Conservation (phyloP, 2,888 invertebrate genomes). For the Imbricaverruca yamaguchii region DNA sequence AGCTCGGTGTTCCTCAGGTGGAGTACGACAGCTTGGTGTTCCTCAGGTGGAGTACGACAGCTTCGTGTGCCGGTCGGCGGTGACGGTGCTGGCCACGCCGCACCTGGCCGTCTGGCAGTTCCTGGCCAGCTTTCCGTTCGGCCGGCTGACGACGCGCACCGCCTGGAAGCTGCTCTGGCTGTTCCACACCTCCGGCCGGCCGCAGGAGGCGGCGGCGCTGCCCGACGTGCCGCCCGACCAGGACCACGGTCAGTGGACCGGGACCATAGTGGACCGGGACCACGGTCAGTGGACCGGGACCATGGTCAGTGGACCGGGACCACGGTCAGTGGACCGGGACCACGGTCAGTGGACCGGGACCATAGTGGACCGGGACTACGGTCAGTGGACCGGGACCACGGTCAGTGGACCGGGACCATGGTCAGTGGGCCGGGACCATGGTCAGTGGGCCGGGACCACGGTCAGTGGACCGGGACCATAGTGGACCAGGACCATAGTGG, state of each 20-base stretch:
- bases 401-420: too few relatives aligned
- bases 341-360: too few relatives aligned
- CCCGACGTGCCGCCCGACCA: slow-evolving; percentile 1
- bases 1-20: slow-evolving; percentile 51
- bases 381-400: too few relatives aligned
- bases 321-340: too few relatives aligned
- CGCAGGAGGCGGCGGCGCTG: neutral
- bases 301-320: too few relatives aligned
- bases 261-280: slow-evolving; percentile 34
- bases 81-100: slow-evolving; percentile 59
- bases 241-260: slow-evolving; percentile 1
- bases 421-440: too few relatives aligned
- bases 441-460: too few relatives aligned
- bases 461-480: too few relatives aligned
- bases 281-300: slow-evolving; percentile 26
- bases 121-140: slow-evolving; percentile 64
- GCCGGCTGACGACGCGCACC: slow-evolving; percentile 50
- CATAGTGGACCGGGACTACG: too few relatives aligned
- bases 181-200: slow-evolving; percentile 14
- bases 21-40: slow-evolving; percentile 45
- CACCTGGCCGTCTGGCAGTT: slow-evolving; percentile 74
- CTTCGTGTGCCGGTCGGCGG: slow-evolving; percentile 47
- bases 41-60: slow-evolving; percentile 20
- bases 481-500: too few relatives aligned
- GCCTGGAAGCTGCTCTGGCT: slow-evolving; percentile 52